Evolutionary conservation across 2,113 vertebrate genomes (phyloP).

Genomic region (Perca flavescens): DNA sequence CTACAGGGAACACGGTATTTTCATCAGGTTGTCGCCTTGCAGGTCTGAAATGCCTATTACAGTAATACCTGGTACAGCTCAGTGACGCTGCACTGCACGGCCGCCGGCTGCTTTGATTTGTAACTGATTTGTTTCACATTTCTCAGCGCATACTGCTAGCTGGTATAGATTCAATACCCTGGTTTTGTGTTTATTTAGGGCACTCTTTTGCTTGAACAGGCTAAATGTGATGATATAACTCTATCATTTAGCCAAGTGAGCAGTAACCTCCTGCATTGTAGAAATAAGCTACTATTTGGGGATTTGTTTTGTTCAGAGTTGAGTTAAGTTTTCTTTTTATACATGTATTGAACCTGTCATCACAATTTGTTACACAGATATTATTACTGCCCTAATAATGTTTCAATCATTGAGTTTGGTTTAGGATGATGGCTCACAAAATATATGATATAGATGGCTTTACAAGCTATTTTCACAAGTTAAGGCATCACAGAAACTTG

Average conservation of each 20-base stretch:
- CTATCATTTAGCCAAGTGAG: background rate
- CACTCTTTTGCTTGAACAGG: background rate
- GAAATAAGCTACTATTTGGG: background rate
- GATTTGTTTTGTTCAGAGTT: background rate
- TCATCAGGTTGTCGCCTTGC: slow-evolving; percentile 24
- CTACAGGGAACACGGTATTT: slow-evolving; percentile 31
- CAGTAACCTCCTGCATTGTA: background rate
- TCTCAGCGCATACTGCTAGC: background rate
- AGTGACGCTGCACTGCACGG: background rate
- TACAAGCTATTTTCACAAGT: background rate
- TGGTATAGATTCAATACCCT: background rate
- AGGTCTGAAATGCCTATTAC: slow-evolving; percentile 21
- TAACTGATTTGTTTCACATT: background rate
- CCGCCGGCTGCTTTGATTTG: background rate
- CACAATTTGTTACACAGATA: background rate
- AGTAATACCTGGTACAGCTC: slow-evolving; percentile 10
- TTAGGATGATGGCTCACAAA: background rate
- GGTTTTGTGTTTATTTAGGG: background rate
- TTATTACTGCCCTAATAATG: background rate
- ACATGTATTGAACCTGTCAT: background rate
- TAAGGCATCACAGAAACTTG: background rate
- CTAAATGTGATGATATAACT: background rate
- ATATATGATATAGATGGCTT: background rate
- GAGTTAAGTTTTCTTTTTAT: background rate
- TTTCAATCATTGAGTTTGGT: background rate